A percentile compares a stretch with the other conserved stretches of the same genome.
These are phyloP conservation scores for Hybos culiciformis DNA, from an alignment of 2,888 invertebrate genomes.

Conservation along the genomic window DNA sequence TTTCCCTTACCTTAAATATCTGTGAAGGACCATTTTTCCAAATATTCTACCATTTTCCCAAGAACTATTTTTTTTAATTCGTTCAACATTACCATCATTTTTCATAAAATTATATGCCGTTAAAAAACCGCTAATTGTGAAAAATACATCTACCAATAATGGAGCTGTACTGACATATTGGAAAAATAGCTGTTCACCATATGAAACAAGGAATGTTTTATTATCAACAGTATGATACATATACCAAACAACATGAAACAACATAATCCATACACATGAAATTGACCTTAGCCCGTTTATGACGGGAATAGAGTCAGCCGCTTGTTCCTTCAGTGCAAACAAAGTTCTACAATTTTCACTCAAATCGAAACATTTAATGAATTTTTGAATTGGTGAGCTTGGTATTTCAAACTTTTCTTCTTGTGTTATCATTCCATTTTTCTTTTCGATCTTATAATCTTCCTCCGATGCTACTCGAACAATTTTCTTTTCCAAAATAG, in stretches of 20 bases:
- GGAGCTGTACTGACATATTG: conserved; percentile 35
- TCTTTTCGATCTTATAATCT: neutral
- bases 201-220: conserved; percentile 29
- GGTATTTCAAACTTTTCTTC: neutral
- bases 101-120: conserved; percentile 26
- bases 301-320: conserved; percentile 27
- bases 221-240: conserved; percentile 35
- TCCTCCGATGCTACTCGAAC: too few species aligned
- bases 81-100: conserved; percentile 23
- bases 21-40: conserved; percentile 27
- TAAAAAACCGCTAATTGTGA: conserved; percentile 25
- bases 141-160: conserved; percentile 33
- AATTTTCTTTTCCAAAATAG: too few species aligned
- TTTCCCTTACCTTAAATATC: conserved; percentile 28
- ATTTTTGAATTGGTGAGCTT: conserved; percentile 1
- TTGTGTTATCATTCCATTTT: neutral
- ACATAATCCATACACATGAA: conserved; percentile 33
- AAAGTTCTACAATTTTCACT: conserved; percentile 24
- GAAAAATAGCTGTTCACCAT: conserved; percentile 30
- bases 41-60: conserved; percentile 25
- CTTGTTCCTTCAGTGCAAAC: conserved; percentile 22
- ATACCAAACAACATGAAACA: conserved; percentile 35
- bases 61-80: conserved; percentile 22
- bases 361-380: conserved; percentile 26
- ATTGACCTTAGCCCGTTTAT: conserved; percentile 34